Conservation (phyloP, 2,113 vertebrate genomes). For the Pampusana beccarii region DNA sequence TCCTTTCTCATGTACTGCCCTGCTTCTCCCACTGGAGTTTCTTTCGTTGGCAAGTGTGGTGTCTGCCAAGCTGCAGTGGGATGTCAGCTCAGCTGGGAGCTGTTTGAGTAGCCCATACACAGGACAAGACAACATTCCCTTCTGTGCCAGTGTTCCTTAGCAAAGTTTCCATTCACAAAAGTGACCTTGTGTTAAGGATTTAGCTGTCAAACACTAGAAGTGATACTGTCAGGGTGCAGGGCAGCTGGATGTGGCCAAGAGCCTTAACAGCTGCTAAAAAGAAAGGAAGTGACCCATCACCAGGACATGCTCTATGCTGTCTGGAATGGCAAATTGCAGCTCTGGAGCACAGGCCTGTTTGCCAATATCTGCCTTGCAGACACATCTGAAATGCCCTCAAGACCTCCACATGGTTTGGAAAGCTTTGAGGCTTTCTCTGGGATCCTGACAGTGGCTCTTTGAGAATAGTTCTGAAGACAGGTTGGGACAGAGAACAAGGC, state of each 20-base stretch:
- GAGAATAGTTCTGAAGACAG: background rate
- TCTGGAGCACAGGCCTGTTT: background rate
- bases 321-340: background rate
- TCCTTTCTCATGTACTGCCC: background rate
- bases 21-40: background rate
- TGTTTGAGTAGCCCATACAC: background rate
- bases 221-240: constrained; percentile 67
- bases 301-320: background rate
- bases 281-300: constrained; percentile 41
- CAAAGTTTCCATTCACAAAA: constrained; percentile 72
- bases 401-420: background rate
- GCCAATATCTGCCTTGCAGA: background rate
- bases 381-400: background rate
- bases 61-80: background rate
- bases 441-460: background rate
- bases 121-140: background rate
- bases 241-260: constrained; percentile 70
- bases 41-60: background rate
- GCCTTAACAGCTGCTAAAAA: constrained; percentile 61
- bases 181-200: constrained; percentile 51
- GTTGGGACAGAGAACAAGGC: background rate
- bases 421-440: background rate
- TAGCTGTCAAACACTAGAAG: constrained; percentile 75
- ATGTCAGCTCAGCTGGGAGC: background rate
- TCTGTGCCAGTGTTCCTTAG: background rate